These are phyloP conservation scores for Ephestia elutella DNA, from an alignment of 1,140 invertebrate species.

Conservation along the genomic window DNA sequence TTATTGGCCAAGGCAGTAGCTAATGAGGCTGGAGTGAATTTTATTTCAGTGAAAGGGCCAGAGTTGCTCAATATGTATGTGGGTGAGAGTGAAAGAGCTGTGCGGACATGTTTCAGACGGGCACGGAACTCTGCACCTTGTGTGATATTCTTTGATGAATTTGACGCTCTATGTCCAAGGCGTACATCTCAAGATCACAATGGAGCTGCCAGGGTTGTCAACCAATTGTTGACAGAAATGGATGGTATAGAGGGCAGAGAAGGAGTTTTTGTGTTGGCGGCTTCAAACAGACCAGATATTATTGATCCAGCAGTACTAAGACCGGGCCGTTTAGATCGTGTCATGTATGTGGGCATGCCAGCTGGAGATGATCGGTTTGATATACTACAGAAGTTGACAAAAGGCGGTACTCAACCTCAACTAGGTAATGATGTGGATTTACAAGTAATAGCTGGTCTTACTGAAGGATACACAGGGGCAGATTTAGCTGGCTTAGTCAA, in stretches of 20 bases:
- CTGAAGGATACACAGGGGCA: constrained; percentile 91
- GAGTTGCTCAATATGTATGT: constrained; percentile 99
- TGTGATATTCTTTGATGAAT: constrained; percentile 99
- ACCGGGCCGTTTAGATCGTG: constrained; percentile 95
- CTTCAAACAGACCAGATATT: constrained; percentile 97
- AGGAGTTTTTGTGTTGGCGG: constrained; percentile 95
- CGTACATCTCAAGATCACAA: constrained; percentile 84
- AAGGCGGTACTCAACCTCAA: constrained; percentile 86
- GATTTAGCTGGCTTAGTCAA: constrained; percentile 86
- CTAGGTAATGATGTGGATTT: constrained; percentile 87
- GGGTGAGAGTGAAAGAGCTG: constrained; percentile 98
- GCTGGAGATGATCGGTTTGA: constrained; percentile 85
- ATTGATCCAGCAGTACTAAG: constrained; percentile 96
- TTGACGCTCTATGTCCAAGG: constrained; percentile 96
- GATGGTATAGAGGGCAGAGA: constrained; percentile 94
- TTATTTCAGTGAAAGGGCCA: constrained; percentile 97
- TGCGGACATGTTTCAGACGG: constrained; percentile 94
- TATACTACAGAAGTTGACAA: constrained; percentile 93
- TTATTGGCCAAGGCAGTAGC: constrained; percentile 94
- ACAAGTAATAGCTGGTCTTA: constrained; percentile 79
- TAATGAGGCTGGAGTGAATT: constrained; percentile 97
- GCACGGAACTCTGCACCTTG: constrained; percentile 97
- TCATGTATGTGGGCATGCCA: constrained; percentile 95
- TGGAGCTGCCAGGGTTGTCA: constrained; percentile 90
- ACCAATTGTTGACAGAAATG: constrained; percentile 99